Conservation (phyloP, 1,140 invertebrate species). For the Pantala flavescens region DNA sequence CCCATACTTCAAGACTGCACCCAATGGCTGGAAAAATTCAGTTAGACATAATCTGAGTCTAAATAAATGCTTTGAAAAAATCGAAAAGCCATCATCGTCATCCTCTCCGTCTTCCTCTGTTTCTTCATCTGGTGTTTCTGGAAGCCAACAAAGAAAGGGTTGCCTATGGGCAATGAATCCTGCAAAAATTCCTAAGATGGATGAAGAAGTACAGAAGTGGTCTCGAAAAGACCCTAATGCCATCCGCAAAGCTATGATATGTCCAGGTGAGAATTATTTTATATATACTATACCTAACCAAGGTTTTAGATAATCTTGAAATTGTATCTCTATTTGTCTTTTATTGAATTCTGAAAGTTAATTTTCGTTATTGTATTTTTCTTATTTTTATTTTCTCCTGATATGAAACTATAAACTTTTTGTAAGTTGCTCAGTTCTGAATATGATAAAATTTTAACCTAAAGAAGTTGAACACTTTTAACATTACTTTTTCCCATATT, state of each 20-base stretch:
- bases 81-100: constrained; percentile 63
- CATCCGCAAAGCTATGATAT: constrained; percentile 79
- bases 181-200: constrained; percentile 88
- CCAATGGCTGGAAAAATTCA: constrained; percentile 96
- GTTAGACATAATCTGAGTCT: constrained; percentile 91
- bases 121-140: constrained; percentile 47
- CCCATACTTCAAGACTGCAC: constrained; percentile 94
- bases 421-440: no score
- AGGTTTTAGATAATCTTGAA: constrained; percentile 19
- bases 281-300: constrained; percentile 7
- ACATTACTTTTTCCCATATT: constrained; percentile 11
- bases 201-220: constrained; percentile 95
- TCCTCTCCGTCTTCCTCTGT: not conserved
- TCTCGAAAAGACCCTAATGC: constrained; percentile 82
- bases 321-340: constrained; percentile 17
- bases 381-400: constrained; percentile 13
- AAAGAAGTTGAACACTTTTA: no score
- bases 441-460: no score
- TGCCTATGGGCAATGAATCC: constrained; percentile 96
- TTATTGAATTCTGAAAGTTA: constrained; percentile 15
- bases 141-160: constrained; percentile 71
- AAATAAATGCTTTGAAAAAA: constrained; percentile 97
- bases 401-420: no score
- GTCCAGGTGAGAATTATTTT: constrained; percentile 52
- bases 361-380: no score